phyloP scores from a whole-genome alignment of 2,113 vertebrate genomes.

The Petromus typicus region DNA sequence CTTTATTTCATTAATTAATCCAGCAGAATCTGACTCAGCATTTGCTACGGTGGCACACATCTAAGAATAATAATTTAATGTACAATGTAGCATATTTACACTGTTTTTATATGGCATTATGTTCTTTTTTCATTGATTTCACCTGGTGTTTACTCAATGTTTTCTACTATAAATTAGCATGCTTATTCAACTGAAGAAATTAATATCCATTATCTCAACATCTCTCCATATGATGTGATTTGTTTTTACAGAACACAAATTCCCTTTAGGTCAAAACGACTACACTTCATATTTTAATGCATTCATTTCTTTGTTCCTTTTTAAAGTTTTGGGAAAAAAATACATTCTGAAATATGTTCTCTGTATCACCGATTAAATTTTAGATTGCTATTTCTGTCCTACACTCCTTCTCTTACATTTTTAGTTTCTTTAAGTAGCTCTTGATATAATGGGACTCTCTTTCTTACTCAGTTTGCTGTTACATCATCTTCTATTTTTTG shows the following conservation, averaged over 20 bases:
- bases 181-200: constrained; percentile 29
- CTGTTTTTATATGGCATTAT: background rate
- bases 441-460: constrained; percentile 70
- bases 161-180: constrained; percentile 55
- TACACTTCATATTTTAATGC: background rate
- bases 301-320: constrained; percentile 57
- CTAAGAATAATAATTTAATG: constrained; percentile 54
- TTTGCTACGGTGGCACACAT: background rate
- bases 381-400: constrained; percentile 61
- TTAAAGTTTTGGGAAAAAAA: constrained; percentile 34
- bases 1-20: constrained; percentile 39
- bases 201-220: background rate
- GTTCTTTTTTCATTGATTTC: constrained; percentile 44
- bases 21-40: constrained; percentile 8
- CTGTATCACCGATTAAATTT: constrained; percentile 66
- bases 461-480: constrained; percentile 61
- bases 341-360: constrained; percentile 37
- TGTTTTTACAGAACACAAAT: background rate
- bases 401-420: constrained; percentile 49
- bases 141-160: constrained; percentile 36
- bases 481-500: constrained; percentile 67
- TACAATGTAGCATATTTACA: constrained; percentile 29
- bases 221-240: background rate
- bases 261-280: background rate
- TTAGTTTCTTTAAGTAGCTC: constrained; percentile 75